Evolutionary conservation across 1,140 invertebrate species (phyloP).

Genomic region (Mactra quadrangularis): DNA sequence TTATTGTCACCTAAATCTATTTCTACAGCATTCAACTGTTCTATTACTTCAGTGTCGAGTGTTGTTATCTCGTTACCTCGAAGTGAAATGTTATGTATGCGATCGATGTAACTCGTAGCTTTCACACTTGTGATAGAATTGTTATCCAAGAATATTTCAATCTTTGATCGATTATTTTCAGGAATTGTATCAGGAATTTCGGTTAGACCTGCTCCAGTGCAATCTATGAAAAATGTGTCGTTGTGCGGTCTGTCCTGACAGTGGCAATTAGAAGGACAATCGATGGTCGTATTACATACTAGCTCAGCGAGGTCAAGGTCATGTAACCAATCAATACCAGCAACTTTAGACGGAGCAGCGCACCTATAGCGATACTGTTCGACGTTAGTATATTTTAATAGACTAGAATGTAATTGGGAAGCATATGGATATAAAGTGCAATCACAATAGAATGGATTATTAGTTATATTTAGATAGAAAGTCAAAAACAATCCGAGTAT

Average conservation of each 20-base stretch:
- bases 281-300: constrained; percentile 16
- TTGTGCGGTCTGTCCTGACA: constrained; percentile 53
- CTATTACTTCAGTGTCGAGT: constrained; percentile 11
- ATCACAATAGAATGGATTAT: constrained; percentile 49
- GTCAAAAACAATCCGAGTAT: constrained; percentile 26
- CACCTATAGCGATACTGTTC: constrained; percentile 43
- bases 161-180: constrained; percentile 2
- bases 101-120: not conserved
- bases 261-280: constrained; percentile 30
- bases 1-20: constrained; percentile 43
- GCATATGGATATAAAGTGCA: constrained; percentile 13
- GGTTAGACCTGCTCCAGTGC: constrained; percentile 13
- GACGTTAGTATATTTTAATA: constrained; percentile 18
- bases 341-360: not conserved
- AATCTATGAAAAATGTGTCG: constrained; percentile 38
- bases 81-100: constrained; percentile 28
- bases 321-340: constrained; percentile 39
- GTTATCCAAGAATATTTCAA: constrained; percentile 38
- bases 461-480: constrained; percentile 10
- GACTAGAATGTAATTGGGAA: not conserved
- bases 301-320: constrained; percentile 16
- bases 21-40: not conserved
- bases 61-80: not conserved
- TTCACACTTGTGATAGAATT: constrained; percentile 11
- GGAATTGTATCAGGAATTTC: constrained; percentile 23